Conservation (phyloP, 2,113 vertebrate species). For the Ascaphus truei region DNA sequence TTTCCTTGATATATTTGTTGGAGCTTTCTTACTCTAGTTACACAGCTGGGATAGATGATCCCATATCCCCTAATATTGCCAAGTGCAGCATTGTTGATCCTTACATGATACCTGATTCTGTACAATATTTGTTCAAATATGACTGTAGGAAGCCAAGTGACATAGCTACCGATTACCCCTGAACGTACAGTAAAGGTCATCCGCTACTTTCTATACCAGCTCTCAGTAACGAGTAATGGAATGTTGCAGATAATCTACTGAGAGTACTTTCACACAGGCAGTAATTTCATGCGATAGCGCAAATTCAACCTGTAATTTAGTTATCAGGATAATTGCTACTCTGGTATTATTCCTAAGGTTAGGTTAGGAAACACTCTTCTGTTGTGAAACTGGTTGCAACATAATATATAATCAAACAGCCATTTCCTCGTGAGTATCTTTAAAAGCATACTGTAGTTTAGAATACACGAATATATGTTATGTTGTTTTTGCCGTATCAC, state of each 20-base stretch:
- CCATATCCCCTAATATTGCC: too few species aligned
- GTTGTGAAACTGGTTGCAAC: constrained; percentile 5
- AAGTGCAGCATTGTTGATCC: too few species aligned
- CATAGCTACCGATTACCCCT: too few species aligned
- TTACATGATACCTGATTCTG: too few species aligned
- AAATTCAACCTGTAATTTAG: constrained; percentile 31
- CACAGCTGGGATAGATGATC: too few species aligned
- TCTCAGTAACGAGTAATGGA: constrained; percentile 6
- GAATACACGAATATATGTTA: background rate
- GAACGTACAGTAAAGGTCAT: background rate
- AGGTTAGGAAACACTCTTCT: constrained; percentile 8
- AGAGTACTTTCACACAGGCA: constrained; percentile 23
- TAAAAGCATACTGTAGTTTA: background rate
- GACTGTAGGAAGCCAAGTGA: too few species aligned
- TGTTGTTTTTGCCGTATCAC: background rate
- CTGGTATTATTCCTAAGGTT: background rate
- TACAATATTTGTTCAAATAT: too few species aligned
- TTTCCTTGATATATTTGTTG: too few species aligned
- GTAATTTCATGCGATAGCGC: constrained; percentile 8
- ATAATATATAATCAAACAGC: too few species aligned
- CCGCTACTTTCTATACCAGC: background rate
- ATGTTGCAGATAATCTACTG: constrained; percentile 22
- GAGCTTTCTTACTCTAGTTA: too few species aligned
- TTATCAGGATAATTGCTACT: background rate
- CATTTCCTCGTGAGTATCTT: background rate